These are phyloP conservation scores for Hemicrepidius hirtus DNA, from an alignment of 2,888 invertebrate genomes.

Conservation along the genomic window DNA sequence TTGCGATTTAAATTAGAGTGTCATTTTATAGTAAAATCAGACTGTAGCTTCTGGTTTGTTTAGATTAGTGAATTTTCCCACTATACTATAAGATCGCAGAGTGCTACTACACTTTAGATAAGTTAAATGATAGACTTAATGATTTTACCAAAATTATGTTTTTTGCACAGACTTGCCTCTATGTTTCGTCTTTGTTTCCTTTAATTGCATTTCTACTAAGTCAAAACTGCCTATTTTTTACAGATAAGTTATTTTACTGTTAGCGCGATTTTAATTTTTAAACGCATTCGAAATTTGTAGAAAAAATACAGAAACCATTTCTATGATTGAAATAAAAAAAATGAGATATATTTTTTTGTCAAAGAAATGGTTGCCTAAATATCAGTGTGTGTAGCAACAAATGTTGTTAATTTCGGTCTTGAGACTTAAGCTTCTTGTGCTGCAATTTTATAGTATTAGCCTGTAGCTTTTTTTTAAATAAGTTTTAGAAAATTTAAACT, in stretches of 20 bases:
- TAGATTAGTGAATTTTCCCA: slow-evolving; percentile 12
- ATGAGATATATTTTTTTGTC: slow-evolving; percentile 20
- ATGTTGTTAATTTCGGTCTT: slow-evolving; percentile 51
- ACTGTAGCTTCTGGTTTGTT: slow-evolving; percentile 17
- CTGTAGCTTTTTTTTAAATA: slow-evolving; percentile 12
- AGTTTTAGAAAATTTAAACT: slow-evolving; percentile 18
- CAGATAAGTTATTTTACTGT: slow-evolving; percentile 20
- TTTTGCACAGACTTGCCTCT: slow-evolving; percentile 43
- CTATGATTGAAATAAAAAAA: slow-evolving; percentile 21
- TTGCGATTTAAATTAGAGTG: background rate
- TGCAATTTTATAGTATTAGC: slow-evolving; percentile 22
- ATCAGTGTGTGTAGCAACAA: slow-evolving; percentile 50
- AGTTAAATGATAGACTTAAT: slow-evolving; percentile 23
- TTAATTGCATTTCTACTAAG: slow-evolving; percentile 43
- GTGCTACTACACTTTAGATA: slow-evolving; percentile 14
- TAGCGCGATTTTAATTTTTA: slow-evolving; percentile 13
- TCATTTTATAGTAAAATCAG: background rate
- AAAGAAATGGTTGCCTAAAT: slow-evolving; percentile 30
- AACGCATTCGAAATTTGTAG: slow-evolving; percentile 19
- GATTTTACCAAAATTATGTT: slow-evolving; percentile 36
- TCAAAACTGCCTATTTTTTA: slow-evolving; percentile 44
- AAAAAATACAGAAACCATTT: slow-evolving; percentile 28
- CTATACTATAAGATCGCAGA: slow-evolving; percentile 8
- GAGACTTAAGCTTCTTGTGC: slow-evolving; percentile 27
- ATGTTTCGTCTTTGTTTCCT: slow-evolving; percentile 24